Evolutionary conservation across 1,140 invertebrate species (phyloP), one percentile per base, ranked within the genome.

Genomic region (Chionoecetes opilio): DNA sequence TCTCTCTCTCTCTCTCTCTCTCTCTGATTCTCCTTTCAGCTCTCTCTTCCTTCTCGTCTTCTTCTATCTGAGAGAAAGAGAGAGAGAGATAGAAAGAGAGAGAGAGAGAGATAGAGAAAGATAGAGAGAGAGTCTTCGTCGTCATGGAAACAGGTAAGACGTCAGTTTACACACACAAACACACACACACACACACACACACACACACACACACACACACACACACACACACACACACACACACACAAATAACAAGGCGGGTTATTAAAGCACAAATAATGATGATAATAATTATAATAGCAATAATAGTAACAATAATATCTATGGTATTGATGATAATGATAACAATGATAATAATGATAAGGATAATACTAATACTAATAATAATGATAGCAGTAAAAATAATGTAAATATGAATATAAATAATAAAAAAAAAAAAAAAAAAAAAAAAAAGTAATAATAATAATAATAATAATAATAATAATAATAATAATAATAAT

Each of bases 351-450:
- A 75, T n/a, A 75, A 75, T 75, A n/a, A n/a, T n/a, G 1, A 2
- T 75, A n/a, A n/a, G 26, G 21, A 53, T 53, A 11, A 53, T 53
- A 17, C 11, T 53, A 75, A 75, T 26, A n/a, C 26, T n/a, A 75
- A 75, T n/a, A 75, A 75, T 75, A 75, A 75, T 75, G n/a, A 75
- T 75, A 75, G n/a, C 21, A 75, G n/a, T 75, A n/a, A n/a, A n/a
- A 26, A n/a, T 75, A n/a, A 53, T 53, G 21, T 14, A 14, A 53
- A 53, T 53, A 53, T 14, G 11, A 53, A 53, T 53, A 53, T 14
- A 14, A 3, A 3, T 53, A 53, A 14, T 53, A 53, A 14, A 14
- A 53, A 14, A 14, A 53, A 14, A 14, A 53, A 14, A 14, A 53
- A 14, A 14, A 53, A 14, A 14, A 53, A 14, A 14, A 53, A 1